A percentile compares a stretch with the other conserved stretches of the same genome.
Evolutionary conservation across 2,797 vertebrate species (phyloP).

Genomic region (Florisuga fusca): DNA sequence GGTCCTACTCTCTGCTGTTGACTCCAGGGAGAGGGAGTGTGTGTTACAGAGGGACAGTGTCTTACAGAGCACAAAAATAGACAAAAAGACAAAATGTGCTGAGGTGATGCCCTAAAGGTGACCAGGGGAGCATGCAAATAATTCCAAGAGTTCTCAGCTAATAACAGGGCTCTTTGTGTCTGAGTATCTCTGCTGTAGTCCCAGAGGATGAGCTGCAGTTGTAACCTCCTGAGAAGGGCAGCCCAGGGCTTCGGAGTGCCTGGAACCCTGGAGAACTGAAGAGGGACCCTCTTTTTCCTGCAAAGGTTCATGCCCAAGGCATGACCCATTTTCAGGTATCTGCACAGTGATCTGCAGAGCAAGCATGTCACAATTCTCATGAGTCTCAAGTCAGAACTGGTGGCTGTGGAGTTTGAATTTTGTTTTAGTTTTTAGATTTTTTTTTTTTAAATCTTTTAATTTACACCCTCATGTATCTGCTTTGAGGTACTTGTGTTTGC

Average conservation of each 20-base stretch:
- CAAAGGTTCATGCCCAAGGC: neutral
- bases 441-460: neutral
- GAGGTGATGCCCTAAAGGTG: neutral
- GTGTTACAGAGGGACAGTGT: neutral
- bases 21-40: neutral
- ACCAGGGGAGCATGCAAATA: neutral
- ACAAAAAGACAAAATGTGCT: neutral
- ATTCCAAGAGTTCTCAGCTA: neutral
- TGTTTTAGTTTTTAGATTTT: neutral
- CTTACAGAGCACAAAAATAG: neutral
- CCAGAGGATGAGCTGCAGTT: neutral
- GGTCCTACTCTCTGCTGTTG: neutral
- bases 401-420: neutral
- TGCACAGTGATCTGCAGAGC: neutral
- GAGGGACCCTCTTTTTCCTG: neutral
- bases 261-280: neutral
- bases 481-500: accelerated
- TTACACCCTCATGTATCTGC: too few species aligned
- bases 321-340: neutral
- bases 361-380: accelerated
- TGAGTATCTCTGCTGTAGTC: too few species aligned
- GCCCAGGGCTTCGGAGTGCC: neutral
- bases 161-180: neutral
- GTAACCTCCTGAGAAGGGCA: neutral
- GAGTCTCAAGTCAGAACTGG: neutral